Evolutionary conservation across 2,797 vertebrate genomes (phyloP).

Genomic region (Rousettus madagascariensis): DNA sequence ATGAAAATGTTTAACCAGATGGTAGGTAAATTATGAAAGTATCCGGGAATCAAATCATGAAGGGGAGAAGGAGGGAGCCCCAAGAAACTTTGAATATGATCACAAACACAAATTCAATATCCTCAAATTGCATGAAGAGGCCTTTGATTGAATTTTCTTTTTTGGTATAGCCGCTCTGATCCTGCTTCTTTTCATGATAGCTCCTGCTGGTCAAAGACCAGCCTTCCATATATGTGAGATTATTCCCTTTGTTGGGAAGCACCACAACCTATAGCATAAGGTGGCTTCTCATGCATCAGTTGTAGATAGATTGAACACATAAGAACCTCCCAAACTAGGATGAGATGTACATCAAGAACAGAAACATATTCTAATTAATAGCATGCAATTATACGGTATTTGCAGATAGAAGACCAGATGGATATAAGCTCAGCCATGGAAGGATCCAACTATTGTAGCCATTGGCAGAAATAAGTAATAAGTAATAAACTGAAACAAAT

Average conservation of each 20-base stretch:
- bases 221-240: neutral
- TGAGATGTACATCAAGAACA: neutral
- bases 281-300: neutral
- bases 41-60: neutral
- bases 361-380: neutral
- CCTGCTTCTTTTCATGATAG: neutral
- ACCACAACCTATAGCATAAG: neutral
- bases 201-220: neutral
- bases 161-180: neutral
- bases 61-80: neutral
- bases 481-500: slow-evolving; percentile 24
- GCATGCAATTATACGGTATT: neutral
- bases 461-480: slow-evolving; percentile 23
- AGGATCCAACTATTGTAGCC: neutral
- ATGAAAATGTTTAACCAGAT: slow-evolving; percentile 9
- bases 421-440: neutral
- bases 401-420: neutral
- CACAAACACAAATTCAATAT: neutral
- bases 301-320: neutral
- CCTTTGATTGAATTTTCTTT: neutral
- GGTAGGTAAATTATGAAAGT: neutral
- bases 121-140: neutral
- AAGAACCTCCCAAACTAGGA: neutral
- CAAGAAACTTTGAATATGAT: neutral
- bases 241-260: neutral